Evolutionary conservation across 2,797 vertebrate genomes (phyloP), one percentile per base, ranked within the genome.

Genomic region (Molossus molossus): DNA sequence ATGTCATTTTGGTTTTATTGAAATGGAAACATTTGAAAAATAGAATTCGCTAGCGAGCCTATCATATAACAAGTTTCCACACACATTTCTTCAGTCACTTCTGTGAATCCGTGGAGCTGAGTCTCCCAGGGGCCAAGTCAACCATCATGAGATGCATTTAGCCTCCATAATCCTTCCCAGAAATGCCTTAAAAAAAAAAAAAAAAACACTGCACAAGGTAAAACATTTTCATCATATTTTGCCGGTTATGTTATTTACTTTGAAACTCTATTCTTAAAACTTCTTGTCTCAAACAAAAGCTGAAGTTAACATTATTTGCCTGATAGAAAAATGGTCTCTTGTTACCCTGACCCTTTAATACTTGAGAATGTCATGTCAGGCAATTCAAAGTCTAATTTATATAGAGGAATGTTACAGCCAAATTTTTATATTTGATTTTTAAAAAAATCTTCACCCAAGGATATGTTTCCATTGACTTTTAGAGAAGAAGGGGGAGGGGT

Each of bases 1-100:
- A 97, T 94, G 79, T 91, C 87, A 45, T 84, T 94, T 93, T 90
- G 85, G 83, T 94, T 96, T 94, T 94, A 90, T 15, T 92, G 82
- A 96, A 96, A 94, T 97, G 95, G 79, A 97, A 95, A 94, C 69
- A 94, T 92, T 84, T 95, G 69, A 92, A 96, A 96, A 94, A 73
- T 91, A 82, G 79, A 77, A 92, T 94, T 92, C 6, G 0, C 92
- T 67, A 67, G 72, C 29, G 37, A 93, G 50, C 77, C 87, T 95
- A 48, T 94, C 93, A 48, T 80, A 33, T 87, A 37, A 85, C 81
- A 67, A 45, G 12, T 92, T 92, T 95, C 69, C 37, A 60, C 81
- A 92, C 72, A 87, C 69, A 69, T 79, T 82, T 89, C 58, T 29
- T 60, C 3, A 87, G 65, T 82, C 60, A 40, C 40, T 82, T 90